Base-by-base conservation (phyloP, 1,140 invertebrate genomes). In the Eubasilissa regina region DNA sequence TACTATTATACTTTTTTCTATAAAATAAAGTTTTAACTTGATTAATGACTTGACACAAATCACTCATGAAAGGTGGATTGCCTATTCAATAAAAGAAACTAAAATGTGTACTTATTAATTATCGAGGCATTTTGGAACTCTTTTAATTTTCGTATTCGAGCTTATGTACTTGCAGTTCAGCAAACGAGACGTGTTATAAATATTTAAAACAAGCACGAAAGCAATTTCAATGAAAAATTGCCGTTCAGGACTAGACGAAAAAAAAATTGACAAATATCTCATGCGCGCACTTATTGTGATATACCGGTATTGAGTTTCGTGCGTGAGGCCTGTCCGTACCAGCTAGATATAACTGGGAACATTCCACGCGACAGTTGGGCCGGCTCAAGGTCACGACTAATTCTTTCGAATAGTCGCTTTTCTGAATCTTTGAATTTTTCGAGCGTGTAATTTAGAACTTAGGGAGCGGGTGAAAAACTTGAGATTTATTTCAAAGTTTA, bases 251-350 rank as follows among this genome's bases (percentile, higher is more conserved):
- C 44, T 48, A 21, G 66, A 10, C n/a, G 44, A 21, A 70, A 47
- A 70, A 47, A 15, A 70, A 53, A 70, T 35, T 70, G 66, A 70
- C 66, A 70, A 70, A 70, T 70, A 13, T 17, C 47, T 25, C 66
- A 47, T 25, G 47, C 25, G 45, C 48, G 44, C 13, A 70, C 66
- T 51, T 70, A 70, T 70, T 70, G 47, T 70, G 47, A 70, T 51
- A 70, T 70, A 21, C 3, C 19, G 47, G 13, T 51, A 51, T 53
- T 10, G 66, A 48, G 45, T 70, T 70, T 70, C 47, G 47, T 62
- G 58, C 58, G 45, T n/a, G 15, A 47, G 25, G 25, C 21, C n/a
- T n/a, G 21, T 53, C 45, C 35, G 3, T 45, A 4, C 3, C n/a
- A 64, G n/a, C n/a, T n/a, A n/a, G n/a, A n/a, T n/a, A n/a, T n/a